Conservation (phyloP, 2,888 invertebrate species). For the Lepidochitona cinerea region DNA sequence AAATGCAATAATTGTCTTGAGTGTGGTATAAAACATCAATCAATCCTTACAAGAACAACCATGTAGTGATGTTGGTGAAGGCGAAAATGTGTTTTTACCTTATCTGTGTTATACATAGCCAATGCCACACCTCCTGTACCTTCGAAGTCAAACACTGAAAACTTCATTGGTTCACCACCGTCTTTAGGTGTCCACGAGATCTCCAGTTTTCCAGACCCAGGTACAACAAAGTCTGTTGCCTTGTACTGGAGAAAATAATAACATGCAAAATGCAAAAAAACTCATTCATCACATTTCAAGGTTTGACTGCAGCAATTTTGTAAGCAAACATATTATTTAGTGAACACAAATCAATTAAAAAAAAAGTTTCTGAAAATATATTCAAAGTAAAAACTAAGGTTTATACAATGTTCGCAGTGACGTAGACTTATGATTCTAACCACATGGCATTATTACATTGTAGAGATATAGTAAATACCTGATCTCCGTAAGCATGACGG, state of each 20-base stretch:
- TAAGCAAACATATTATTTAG: no score
- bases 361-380: no score
- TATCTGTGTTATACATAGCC: constrained; percentile 96
- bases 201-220: constrained; percentile 89
- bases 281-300: no score
- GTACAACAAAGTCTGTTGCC: constrained; percentile 96
- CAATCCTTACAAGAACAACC: no score
- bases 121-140: constrained; percentile 86
- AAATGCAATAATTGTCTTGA: no score
- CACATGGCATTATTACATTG: neutral
- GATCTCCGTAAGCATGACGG: constrained; percentile 91
- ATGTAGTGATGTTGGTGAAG: no score
- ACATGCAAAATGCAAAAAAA: no score
- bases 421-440: neutral
- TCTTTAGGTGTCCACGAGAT: constrained; percentile 82
- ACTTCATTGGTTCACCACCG: constrained; percentile 76
- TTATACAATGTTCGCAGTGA: neutral
- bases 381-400: no score
- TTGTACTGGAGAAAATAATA: constrained; percentile 67
- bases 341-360: no score
- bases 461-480: constrained; percentile 70
- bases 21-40: no score
- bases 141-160: constrained; percentile 87
- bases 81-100: no score
- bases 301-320: no score